phyloP scores from a whole-genome alignment of 2,888 invertebrate genomes.

The Eugnorisma glareosa region DNA sequence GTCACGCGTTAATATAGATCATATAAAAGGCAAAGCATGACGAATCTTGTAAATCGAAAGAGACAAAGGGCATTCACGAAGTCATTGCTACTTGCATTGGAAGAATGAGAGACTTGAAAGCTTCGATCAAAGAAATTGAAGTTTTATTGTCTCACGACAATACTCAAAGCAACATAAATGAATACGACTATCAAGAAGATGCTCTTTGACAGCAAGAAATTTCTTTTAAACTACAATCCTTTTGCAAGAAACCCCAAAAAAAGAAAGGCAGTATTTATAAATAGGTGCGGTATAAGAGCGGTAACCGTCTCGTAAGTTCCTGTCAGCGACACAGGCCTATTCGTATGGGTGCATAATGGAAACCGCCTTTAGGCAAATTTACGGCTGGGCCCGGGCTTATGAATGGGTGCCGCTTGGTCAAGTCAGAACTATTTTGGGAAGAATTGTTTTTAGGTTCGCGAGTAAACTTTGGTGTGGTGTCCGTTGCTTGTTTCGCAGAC shows the following conservation, averaged over 20 bases:
- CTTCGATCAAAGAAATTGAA: conserved; percentile 17
- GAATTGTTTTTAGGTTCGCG: conserved; percentile 16
- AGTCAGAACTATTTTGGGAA: conserved; percentile 37
- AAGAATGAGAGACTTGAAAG: background rate
- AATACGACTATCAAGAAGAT: background rate
- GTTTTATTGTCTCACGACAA: background rate
- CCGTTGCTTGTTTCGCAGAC: background rate
- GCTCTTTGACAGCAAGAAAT: background rate
- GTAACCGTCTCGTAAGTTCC: conserved; percentile 57
- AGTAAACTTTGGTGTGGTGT: conserved; percentile 2
- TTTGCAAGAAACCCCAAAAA: conserved; percentile 20
- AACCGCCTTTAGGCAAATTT: conserved; percentile 64
- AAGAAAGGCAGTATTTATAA: conserved; percentile 49
- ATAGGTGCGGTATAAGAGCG: conserved; percentile 44
- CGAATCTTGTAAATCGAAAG: conserved; percentile 13
- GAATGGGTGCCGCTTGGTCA: conserved; percentile 50
- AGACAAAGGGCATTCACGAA: background rate
- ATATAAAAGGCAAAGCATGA: background rate
- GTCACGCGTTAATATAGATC: background rate
- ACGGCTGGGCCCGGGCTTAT: conserved; percentile 51
- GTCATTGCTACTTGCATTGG: background rate
- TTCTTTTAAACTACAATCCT: background rate
- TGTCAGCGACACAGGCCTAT: conserved; percentile 59
- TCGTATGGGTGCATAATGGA: conserved; percentile 63
- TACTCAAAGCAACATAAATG: background rate